Percentiles rank a stretch among this genome's conserved stretches.
Conservation (phyloP, 2,113 vertebrate genomes). For the Hemichromis elongatus region DNA sequence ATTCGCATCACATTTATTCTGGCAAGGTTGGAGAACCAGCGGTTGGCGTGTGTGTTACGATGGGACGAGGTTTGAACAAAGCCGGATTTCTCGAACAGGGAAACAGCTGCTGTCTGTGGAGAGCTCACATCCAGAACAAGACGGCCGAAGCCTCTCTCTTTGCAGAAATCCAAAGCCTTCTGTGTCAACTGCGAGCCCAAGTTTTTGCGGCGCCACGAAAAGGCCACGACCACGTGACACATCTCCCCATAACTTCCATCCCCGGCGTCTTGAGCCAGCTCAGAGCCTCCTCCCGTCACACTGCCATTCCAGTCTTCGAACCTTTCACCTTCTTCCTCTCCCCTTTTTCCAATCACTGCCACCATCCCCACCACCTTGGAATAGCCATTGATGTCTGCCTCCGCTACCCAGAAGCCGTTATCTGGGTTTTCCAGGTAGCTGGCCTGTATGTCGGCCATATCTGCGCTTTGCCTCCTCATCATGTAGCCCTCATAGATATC, state of each 20-base stretch:
- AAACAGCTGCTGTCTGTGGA: conserved; percentile 42
- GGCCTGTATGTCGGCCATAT: conserved; percentile 60
- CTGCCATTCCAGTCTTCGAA: conserved; percentile 47
- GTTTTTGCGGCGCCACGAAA: conserved; percentile 27
- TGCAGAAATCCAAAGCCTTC: conserved; percentile 63
- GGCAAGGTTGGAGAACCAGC: conserved; percentile 57
- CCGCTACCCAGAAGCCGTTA: conserved; percentile 68
- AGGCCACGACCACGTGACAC: conserved; percentile 47
- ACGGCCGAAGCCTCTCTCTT: conserved; percentile 40
- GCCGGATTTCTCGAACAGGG: conserved; percentile 46
- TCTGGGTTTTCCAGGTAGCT: conserved; percentile 59
- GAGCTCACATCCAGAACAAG: conserved; percentile 55
- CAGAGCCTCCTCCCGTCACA: neutral
- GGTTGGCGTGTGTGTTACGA: conserved; percentile 43
- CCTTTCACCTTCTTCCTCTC: neutral
- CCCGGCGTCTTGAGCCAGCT: neutral
- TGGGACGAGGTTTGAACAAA: conserved; percentile 54
- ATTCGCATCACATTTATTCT: conserved; percentile 55
- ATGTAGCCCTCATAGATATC: conserved; percentile 60
- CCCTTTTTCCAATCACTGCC: conserved; percentile 33
- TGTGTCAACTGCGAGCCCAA: conserved; percentile 42
- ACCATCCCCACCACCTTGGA: conserved; percentile 54
- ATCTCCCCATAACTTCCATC: conserved; percentile 45
- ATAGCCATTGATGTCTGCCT: conserved; percentile 38
- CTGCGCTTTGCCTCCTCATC: conserved; percentile 28